Percentiles rank a stretch among this genome's conserved stretches.
Evolutionary conservation across 2,888 invertebrate species (phyloP).

Genomic region (Pachydiplax longipennis): DNA sequence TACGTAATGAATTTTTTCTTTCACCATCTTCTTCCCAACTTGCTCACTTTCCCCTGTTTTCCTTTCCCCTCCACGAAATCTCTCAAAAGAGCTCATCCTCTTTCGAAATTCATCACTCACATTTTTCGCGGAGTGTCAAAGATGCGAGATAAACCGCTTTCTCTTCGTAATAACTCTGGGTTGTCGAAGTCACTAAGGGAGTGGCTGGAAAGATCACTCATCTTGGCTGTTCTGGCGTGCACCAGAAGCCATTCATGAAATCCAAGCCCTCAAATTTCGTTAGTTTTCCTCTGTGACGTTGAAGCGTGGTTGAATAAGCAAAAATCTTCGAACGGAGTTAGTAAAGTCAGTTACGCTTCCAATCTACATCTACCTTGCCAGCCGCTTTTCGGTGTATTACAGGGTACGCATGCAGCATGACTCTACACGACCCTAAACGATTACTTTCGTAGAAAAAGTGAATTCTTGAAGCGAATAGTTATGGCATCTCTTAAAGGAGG

Average conservation of each 20-base stretch:
- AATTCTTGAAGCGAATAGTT: too few species aligned
- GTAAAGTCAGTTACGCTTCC: too few species aligned
- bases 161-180: not conserved
- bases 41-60: not conserved
- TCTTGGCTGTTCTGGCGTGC: too few species aligned
- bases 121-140: not conserved
- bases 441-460: too few species aligned
- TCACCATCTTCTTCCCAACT: not conserved
- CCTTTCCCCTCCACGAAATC: not conserved
- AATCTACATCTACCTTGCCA: too few species aligned
- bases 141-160: not conserved
- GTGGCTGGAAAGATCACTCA: not conserved
- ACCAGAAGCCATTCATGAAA: not conserved
- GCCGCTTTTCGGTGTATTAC: too few species aligned
- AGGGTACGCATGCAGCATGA: too few species aligned
- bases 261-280: not conserved
- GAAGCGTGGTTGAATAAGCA: too few species aligned
- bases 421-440: too few species aligned
- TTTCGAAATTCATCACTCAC: not conserved
- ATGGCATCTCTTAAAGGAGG: too few species aligned
- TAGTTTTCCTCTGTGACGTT: not conserved
- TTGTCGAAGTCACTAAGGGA: not conserved
- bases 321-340: too few species aligned
- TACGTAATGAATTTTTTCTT: not conserved
- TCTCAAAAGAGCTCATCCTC: not conserved